Base-by-base conservation (phyloP, 2,113 vertebrate genomes). In the Melanostigma gelatinosum region DNA sequence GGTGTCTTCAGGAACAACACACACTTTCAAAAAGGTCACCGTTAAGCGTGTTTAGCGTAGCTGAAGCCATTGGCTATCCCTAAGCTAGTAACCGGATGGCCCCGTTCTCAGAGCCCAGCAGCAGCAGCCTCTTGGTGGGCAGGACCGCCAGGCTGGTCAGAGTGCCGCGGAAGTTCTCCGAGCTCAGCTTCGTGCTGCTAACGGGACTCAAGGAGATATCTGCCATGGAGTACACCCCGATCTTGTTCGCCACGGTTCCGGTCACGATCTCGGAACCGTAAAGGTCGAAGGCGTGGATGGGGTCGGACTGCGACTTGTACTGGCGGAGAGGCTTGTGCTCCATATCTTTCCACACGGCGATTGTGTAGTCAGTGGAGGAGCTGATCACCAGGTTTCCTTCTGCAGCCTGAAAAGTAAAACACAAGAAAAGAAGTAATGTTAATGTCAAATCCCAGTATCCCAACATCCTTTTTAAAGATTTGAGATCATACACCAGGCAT, bases 121-220 rank as follows among this genome's bases (percentile, higher is more conserved):
- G 94, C 70, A 99, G 94, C 2, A 99, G 97, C 89, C 98, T 96
- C 91, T 98, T 99, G 0, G 96, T 98, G 82, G 98, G 97, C 74
- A 99, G 95, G 82, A 99, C 95, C 0, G 97, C 97, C 87, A 99
- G 93, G 93, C 97, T 98, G 87, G 98, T 98, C 85, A 99, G 86
- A 0, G 97, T 99, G 27, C 98, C 98, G 3, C 97, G 96, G 91
- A 99, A 99, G 93, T 99, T 99, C 94, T 99, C 98, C 0, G 97
- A 97, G 93, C 97, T 99, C 83, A 99, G 96, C 89, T 98, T 99
- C 76, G 97, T 99, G 4, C 95, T 95, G 87, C 96, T 97, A 63
- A 87, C 79, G 0, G 96, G 96, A 85, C 96, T 96, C 24, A 95
- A 88, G 3, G 97, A 96, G 29, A 96, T 96, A 57, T 98, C 97